A percentile compares a stretch with the other conserved stretches of the same genome.
These are phyloP conservation scores for Amblyraja radiata DNA, from an alignment of 2,797 vertebrate genomes.

Conservation along the genomic window DNA sequence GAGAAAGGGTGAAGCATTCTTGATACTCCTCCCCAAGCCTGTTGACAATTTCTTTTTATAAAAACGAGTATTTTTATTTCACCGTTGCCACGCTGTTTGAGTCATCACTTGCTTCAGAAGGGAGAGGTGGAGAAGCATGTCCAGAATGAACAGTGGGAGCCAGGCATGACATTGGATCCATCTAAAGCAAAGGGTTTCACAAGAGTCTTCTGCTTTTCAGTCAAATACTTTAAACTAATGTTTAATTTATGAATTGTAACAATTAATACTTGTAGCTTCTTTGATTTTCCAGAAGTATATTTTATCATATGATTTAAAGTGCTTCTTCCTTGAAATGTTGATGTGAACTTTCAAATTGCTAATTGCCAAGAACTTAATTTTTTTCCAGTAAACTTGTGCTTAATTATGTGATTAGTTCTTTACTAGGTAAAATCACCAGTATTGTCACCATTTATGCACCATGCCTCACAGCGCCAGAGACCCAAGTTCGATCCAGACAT, in stretches of 20 bases:
- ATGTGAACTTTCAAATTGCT: not conserved
- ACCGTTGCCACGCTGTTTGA: not conserved
- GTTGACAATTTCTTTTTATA: not conserved
- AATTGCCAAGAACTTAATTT: not conserved
- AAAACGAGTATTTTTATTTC: not conserved
- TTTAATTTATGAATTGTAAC: not conserved
- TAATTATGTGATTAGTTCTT: not conserved
- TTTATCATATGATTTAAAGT: too few relatives aligned
- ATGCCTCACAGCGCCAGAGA: too few relatives aligned
- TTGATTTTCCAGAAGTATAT: not conserved
- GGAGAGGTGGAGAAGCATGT: not conserved
- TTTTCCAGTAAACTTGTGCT: not conserved
- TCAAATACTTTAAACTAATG: not conserved
- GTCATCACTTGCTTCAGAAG: not conserved
- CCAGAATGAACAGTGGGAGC: not conserved
- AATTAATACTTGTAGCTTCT: not conserved
- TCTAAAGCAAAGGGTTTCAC: not conserved
- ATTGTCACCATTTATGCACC: too few relatives aligned
- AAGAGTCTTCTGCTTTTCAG: not conserved
- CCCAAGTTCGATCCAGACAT: too few relatives aligned
- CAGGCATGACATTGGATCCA: not conserved
- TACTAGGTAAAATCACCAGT: not conserved
- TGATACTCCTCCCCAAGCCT: not conserved
- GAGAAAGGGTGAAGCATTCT: constrained; percentile 31
- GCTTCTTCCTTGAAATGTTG: not conserved